Percentiles rank a stretch among this genome's conserved stretches.
Evolutionary conservation across 2,113 vertebrate species (phyloP).

Genomic region (Orycteropus afer): DNA sequence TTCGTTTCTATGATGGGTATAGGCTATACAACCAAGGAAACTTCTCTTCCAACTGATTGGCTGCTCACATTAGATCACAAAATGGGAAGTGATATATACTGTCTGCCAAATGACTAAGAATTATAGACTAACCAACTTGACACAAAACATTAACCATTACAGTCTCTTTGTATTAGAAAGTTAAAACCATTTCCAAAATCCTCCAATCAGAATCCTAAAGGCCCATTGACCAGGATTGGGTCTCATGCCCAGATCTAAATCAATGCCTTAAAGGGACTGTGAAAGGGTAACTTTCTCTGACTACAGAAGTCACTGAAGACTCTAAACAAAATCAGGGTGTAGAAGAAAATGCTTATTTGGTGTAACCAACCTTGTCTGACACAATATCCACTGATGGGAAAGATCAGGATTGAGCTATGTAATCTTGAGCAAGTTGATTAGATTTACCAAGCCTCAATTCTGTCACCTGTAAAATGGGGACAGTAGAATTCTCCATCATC

Average conservation of each 20-base stretch:
- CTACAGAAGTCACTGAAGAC: not conserved
- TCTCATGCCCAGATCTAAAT: not conserved
- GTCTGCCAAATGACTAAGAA: too few relatives aligned
- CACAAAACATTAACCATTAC: too few relatives aligned
- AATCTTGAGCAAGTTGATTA: not conserved
- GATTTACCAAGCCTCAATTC: too few relatives aligned
- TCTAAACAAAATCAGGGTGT: not conserved
- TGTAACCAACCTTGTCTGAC: not conserved
- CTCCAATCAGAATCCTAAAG: not conserved
- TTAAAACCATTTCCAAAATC: slow-evolving; percentile 2
- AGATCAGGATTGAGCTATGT: not conserved
- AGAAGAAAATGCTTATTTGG: not conserved
- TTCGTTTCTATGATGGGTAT: too few relatives aligned
- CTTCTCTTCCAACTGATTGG: too few relatives aligned
- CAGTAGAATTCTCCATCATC: not conserved
- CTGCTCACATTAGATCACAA: too few relatives aligned
- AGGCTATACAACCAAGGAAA: too few relatives aligned
- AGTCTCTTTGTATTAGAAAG: not conserved
- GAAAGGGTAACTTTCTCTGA: not conserved
- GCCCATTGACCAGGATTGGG: not conserved
- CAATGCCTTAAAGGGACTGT: not conserved
- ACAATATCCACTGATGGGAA: not conserved
- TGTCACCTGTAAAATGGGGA: not conserved
- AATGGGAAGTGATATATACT: too few relatives aligned
- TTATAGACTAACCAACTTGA: too few relatives aligned